Evolutionary conservation across 2,888 invertebrate species (phyloP).

Genomic region (Mimas tiliae): DNA sequence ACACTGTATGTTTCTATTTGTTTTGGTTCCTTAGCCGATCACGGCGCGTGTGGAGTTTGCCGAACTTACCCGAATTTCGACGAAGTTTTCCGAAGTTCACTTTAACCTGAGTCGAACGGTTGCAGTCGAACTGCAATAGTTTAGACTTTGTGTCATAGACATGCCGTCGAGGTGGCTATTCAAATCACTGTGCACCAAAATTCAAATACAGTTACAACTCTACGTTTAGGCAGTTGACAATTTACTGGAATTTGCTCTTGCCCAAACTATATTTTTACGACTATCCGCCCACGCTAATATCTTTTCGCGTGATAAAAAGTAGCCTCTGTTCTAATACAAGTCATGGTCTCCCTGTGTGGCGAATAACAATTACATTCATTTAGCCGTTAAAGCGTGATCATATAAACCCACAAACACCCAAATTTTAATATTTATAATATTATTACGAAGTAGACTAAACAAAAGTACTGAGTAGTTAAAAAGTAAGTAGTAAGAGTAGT

Average conservation of each 20-base stretch:
- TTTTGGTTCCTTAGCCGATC: conserved; percentile 46
- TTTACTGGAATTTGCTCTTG: background rate
- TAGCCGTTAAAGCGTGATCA: too few species aligned
- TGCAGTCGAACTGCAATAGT: conserved; percentile 22
- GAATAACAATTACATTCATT: too few species aligned
- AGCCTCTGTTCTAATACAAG: too few species aligned
- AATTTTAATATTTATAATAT: too few species aligned
- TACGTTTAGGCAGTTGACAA: background rate
- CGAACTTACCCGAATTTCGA: conserved; percentile 45
- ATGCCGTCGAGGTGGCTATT: conserved; percentile 34
- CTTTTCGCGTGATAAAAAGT: too few species aligned
- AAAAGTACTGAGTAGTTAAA: too few species aligned
- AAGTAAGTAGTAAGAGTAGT: too few species aligned
- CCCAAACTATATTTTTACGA: too few species aligned
- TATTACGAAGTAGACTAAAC: too few species aligned
- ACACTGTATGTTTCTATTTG: conserved; percentile 47
- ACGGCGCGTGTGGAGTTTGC: conserved; percentile 30
- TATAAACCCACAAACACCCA: too few species aligned
- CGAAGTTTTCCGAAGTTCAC: conserved; percentile 50
- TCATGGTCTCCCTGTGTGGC: too few species aligned
- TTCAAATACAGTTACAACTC: conserved; percentile 20
- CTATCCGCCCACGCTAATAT: too few species aligned
- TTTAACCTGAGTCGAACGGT: conserved; percentile 24
- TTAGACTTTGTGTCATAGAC: conserved; percentile 33
- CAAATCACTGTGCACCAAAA: conserved; percentile 22